Evolutionary conservation across 2,888 invertebrate genomes (phyloP), one percentile per base, ranked within the genome.

Genomic region (Aplocera efformata): DNA sequence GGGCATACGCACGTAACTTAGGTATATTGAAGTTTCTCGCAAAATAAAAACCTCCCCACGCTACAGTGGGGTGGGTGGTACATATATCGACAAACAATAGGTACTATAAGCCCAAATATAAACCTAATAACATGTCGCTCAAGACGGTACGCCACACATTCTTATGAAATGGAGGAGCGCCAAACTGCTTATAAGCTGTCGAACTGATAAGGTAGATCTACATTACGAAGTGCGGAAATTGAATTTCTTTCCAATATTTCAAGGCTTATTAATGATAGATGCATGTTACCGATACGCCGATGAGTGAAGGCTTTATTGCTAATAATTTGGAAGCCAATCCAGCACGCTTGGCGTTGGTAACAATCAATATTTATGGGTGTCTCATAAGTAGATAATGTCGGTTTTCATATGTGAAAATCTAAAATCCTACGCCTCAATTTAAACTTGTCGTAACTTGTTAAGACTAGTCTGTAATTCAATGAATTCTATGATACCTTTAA

Each of bases 181-280:
- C 58, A 68, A 71, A 72, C 72, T 42, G 58, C 56, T 60, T 59
- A 69, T 62, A 60, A 66, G 60, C 64, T 64, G 63, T 67, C 65
- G 61, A 67, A 64, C 60, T 64, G 66, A 71, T 72, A 72, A 65
- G 56, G 56, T 53, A 50, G 50, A 41, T 58, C 52, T 52, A 58
- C 57, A 56, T 61, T 70, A 61, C 58, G 50, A 59, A 60, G 51
- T 42, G 48, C 45, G 63, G 63, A 73, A 75, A 76, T 75, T 74
- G 67, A 64, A 63, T 71, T 68, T 60, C 57, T 56, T 56, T 52
- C 48, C 38, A 49, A 60, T 51, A 57, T 63, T 62, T 63, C 51
- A 42, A 34, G 51, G 49, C 44, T 46, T 41, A 36, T 38, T 45
- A 40, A 46, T 37, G 26, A 35, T 24, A 29, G 29, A 32, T 29